Conservation (phyloP, 2,797 vertebrate species). For the Hippocampus kuda region DNA sequence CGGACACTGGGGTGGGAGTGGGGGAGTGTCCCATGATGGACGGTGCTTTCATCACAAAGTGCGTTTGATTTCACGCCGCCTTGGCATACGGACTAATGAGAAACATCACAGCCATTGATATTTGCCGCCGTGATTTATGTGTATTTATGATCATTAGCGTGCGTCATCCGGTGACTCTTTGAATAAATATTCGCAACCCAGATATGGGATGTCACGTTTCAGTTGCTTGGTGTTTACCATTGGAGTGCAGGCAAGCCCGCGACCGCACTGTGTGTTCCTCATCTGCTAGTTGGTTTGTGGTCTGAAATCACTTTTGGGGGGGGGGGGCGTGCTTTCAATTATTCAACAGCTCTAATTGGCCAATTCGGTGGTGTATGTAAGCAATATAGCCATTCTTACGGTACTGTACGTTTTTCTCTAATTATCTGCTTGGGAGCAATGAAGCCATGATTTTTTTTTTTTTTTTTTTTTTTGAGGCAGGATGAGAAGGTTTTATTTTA, state of each 20-base stretch:
- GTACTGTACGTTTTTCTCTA: background rate
- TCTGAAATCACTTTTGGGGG: constrained; percentile 31
- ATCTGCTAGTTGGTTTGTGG: constrained; percentile 22
- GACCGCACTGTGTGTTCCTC: constrained; percentile 11
- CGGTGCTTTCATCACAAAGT: background rate
- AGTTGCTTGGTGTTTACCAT: background rate
- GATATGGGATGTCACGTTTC: background rate
- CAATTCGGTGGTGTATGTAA: constrained; percentile 22
- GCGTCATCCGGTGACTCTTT: background rate
- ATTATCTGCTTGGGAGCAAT: background rate
- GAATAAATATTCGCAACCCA: constrained; percentile 5
- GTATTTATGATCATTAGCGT: background rate
- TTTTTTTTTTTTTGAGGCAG: background rate
- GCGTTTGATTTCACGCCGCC: background rate
- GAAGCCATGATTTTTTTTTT: background rate
- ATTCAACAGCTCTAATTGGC: constrained; percentile 56
- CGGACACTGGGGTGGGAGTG: background rate
- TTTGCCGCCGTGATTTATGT: background rate
- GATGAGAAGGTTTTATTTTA: background rate
- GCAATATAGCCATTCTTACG: constrained; percentile 6
- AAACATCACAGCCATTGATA: background rate
- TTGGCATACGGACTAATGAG: background rate
- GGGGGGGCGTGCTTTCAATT: constrained; percentile 34
- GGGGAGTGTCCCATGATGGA: background rate
- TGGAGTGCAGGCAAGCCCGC: constrained; percentile 5